A percentile compares a stretch with the other conserved stretches of the same genome.
These are phyloP conservation scores for Peromyscus maniculatus DNA, from an alignment of 2,113 vertebrate genomes.

Conservation along the genomic window DNA sequence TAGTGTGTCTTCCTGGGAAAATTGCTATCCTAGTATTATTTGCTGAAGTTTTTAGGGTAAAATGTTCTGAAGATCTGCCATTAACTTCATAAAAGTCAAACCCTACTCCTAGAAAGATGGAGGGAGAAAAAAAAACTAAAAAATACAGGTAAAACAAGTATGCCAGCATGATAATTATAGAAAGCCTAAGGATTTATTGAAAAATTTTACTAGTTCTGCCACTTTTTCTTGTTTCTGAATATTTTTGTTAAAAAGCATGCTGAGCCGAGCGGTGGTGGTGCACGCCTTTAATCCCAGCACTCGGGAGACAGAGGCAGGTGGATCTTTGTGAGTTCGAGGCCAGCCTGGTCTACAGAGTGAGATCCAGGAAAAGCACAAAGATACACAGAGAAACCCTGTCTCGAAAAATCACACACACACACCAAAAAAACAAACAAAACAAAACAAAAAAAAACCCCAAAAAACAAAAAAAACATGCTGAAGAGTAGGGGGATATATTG, in stretches of 20 bases:
- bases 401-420: too few relatives aligned
- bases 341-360: too few relatives aligned
- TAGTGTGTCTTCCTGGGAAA: constrained; percentile 1
- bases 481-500: not conserved
- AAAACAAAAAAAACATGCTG: not conserved
- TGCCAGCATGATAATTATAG: not conserved
- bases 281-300: too few relatives aligned
- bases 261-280: too few relatives aligned
- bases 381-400: too few relatives aligned
- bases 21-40: not conserved
- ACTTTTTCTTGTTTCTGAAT: not conserved
- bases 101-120: not conserved
- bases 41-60: not conserved
- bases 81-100: not conserved
- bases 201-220: not conserved
- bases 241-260: not conserved
- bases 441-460: too few relatives aligned
- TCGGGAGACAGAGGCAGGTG: too few relatives aligned
- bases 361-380: too few relatives aligned
- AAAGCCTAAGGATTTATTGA: not conserved
- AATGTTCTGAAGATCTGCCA: not conserved
- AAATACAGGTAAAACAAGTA: not conserved
- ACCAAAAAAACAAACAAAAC: too few relatives aligned
- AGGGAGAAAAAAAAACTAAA: not conserved
- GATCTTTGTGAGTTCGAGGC: too few relatives aligned